Evolutionary conservation across 2,797 vertebrate genomes (phyloP), one percentile per base, ranked within the genome.

Genomic region (Sebastes paucispinis): DNA sequence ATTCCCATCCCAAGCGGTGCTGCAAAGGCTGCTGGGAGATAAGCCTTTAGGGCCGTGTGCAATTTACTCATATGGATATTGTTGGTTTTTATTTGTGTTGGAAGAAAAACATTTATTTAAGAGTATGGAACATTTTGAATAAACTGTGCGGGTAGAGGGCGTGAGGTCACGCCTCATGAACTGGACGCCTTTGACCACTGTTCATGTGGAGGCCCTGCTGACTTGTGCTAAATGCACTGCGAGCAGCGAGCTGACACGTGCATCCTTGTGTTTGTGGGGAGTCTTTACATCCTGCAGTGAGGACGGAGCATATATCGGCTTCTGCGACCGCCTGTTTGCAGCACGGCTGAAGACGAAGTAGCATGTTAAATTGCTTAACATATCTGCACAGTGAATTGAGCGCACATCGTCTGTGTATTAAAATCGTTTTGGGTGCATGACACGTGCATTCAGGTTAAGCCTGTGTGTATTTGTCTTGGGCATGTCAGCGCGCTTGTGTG

Each of bases 241-340:
- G 43, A 67, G 69, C 74, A 67, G 50, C 47, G 57, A 84, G 77
- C 82, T 77, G 64, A 79, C 81, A 86, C 14, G 24, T 70, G 69
- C 50, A 10, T 73, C 34, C 39, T 52, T 31, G 8, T 73, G 71
- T 87, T 80, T 84, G 77, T 50, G 77, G 55, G 55, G 70, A 81
- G 81, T 83, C 75, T 75, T 71, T 79, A 62, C 77, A 32, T 91
- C 93, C 90, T 88, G 89, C 88, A 77, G 92, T 73, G 91, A 91
- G 81, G 39, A 43, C 13, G 13, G 81, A 91, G 77, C 92, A 94
- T 94, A 93, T 94, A 92, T 92, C 88, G 52, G 47, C 78, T 82
- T 84, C 73, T 86, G 85, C 73, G 74, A 83, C 79, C 5, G 87
- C 83, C 73, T 90, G 86, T 86, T 88, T 79, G 60, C 80, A 79